A percentile compares a stretch with the other conserved stretches of the same genome.
phyloP scores from a whole-genome alignment of 2,888 invertebrate genomes.

The Teleiodes luculella region DNA sequence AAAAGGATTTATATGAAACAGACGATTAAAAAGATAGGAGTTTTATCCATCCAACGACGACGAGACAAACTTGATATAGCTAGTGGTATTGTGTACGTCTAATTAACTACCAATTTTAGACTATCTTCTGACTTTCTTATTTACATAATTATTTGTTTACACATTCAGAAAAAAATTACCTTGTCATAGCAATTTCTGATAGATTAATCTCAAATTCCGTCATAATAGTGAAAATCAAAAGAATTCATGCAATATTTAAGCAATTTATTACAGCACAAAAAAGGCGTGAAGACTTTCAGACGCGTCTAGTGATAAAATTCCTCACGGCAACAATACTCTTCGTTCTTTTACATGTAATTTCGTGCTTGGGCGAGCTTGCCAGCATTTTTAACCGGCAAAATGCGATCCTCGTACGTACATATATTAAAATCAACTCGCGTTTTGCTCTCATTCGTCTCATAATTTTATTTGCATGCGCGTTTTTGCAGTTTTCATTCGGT shows the following conservation, averaged over 20 bases:
- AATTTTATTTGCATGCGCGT: slow-evolving; percentile 57
- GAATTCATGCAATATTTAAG: not conserved
- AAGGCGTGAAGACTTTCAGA: not conserved
- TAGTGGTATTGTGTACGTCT: too few species aligned
- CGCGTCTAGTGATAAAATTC: slow-evolving; percentile 9
- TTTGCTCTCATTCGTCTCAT: slow-evolving; percentile 69
- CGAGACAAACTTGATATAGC: too few species aligned
- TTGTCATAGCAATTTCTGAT: too few species aligned
- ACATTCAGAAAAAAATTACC: too few species aligned
- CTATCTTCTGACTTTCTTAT: too few species aligned
- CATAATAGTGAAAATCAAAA: not conserved
- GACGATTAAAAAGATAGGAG: too few species aligned
- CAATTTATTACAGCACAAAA: not conserved
- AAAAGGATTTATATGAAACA: too few species aligned
- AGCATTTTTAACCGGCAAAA: slow-evolving; percentile 50
- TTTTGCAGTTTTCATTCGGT: slow-evolving; percentile 34
- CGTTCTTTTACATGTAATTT: slow-evolving; percentile 51
- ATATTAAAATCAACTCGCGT: slow-evolving; percentile 63
- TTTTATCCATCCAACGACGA: too few species aligned
- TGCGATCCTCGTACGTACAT: slow-evolving; percentile 48
- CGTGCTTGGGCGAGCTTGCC: slow-evolving; percentile 48
- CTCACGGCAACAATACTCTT: slow-evolving; percentile 30
- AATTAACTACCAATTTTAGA: too few species aligned
- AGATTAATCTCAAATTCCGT: too few species aligned
- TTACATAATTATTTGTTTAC: too few species aligned